Evolutionary conservation across 2,797 vertebrate genomes (phyloP), one percentile per base, ranked within the genome.

Genomic region (Notolabrus celidotus): DNA sequence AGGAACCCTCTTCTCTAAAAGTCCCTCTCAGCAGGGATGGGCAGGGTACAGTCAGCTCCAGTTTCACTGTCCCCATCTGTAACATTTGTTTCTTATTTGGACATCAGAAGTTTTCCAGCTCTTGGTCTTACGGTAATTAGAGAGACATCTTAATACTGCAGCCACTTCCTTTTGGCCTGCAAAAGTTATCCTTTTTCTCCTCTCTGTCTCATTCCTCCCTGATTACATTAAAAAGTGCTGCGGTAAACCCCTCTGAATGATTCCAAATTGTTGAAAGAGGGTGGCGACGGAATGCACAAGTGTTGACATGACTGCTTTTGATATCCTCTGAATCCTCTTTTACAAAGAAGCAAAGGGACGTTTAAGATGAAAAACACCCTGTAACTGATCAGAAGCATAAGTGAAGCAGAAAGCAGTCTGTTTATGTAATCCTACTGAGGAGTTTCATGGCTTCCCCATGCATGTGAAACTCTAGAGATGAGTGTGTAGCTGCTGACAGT

Each of bases 41-140:
- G 79, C 74, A 75, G 77, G 22, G 71, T 69, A 53, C 58, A 42
- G 52, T 33, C 47, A 31, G 60, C 84, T 90, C 86, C 45, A 19
- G 74, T 90, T 88, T 50, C 88, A 55, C 84, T 53, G 52, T 62
- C 89, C 74, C 79, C 80, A 84, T 88, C 79, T 86, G 77, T 71
- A 90, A 88, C 89, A 91, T 92, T 91, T 92, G 91, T 85, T 92
- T 92, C 92, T 89, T 88, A 89, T 93, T 93, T 91, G 70, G 71
- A 77, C 82, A 77, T 87, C 82, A 78, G 72, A 80, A 43, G 71
- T 88, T 91, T 90, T 87, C 86, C 81, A 82, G 69, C 55, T 82
- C 75, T 78, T 29, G 65, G 67, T 85, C 85, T 87, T 62, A 45
- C 29, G 82, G 84, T 86, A 88, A 90, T 91, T 89, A 86, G 74